phyloP scores from a whole-genome alignment of 2,888 invertebrate genomes.

The Drosophila cracens region DNA sequence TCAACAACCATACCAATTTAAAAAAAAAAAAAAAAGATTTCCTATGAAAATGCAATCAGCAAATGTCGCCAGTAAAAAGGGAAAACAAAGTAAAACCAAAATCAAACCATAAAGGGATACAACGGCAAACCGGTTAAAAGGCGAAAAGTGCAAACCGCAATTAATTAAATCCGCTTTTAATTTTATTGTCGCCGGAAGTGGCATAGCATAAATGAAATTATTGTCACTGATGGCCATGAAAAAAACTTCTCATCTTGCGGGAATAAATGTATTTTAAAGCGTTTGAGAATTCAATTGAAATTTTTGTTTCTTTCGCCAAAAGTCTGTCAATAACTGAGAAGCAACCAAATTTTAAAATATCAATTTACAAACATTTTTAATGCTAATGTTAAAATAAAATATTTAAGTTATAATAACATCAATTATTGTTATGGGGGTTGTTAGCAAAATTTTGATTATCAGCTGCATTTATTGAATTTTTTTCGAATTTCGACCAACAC shows the following conservation, averaged over 20 bases:
- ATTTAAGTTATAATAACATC: background rate
- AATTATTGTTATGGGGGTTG: background rate
- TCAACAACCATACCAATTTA: slow-evolving; percentile 37
- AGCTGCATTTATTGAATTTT: slow-evolving; percentile 24
- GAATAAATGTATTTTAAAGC: slow-evolving; percentile 26
- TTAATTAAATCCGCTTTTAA: slow-evolving; percentile 64
- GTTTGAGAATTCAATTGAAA: slow-evolving; percentile 5
- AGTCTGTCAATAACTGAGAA: background rate
- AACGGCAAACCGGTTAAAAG: slow-evolving; percentile 39
- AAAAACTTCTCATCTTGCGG: slow-evolving; percentile 13
- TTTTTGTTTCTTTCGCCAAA: background rate
- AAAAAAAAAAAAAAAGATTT: slow-evolving; percentile 27
- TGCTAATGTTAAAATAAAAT: no score
- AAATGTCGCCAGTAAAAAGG: slow-evolving; percentile 28
- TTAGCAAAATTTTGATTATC: background rate
- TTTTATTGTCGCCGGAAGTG: slow-evolving; percentile 68
- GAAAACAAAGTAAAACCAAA: slow-evolving; percentile 16
- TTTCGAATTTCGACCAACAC: slow-evolving; percentile 27
- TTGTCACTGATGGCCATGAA: slow-evolving; percentile 27
- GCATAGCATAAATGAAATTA: slow-evolving; percentile 63
- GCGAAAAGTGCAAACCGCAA: slow-evolving; percentile 63
- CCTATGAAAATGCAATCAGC: slow-evolving; percentile 56
- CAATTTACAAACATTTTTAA: background rate
- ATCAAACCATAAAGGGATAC: slow-evolving; percentile 23
- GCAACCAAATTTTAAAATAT: background rate